Evolutionary conservation across 2,113 vertebrate genomes (phyloP).

Genomic region (Eidolon helvum): DNA sequence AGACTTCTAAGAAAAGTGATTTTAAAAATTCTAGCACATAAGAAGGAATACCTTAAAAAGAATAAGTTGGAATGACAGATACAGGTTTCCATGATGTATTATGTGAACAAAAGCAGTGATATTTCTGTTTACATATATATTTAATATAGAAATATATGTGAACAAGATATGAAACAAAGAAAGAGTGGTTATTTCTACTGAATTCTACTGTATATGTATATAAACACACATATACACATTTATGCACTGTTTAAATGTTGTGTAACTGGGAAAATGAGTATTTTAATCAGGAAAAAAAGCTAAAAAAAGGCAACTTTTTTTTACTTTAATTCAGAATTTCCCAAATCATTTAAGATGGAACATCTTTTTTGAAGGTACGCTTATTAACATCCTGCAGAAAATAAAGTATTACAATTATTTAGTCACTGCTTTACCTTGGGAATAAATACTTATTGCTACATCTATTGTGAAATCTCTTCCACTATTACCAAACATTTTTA

Average conservation of each 20-base stretch:
- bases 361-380: background rate
- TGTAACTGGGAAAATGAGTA: background rate
- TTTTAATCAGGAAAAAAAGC: background rate
- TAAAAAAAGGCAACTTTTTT: background rate
- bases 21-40: background rate
- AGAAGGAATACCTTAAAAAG: background rate
- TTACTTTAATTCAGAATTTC: background rate
- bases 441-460: background rate
- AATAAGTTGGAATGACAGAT: background rate
- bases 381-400: background rate
- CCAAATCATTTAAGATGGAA: background rate
- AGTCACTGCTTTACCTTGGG: background rate
- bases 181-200: background rate
- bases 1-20: background rate
- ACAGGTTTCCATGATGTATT: background rate
- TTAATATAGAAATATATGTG: constrained; percentile 1
- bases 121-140: background rate
- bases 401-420: background rate
- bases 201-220: background rate
- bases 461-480: background rate
- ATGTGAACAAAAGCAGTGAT: background rate
- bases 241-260: background rate
- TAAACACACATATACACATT: background rate
- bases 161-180: background rate
- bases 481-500: background rate